Evolutionary conservation across 2,113 vertebrate genomes (phyloP), one percentile per base, ranked within the genome.

Genomic region (Lamprologus lemairii): DNA sequence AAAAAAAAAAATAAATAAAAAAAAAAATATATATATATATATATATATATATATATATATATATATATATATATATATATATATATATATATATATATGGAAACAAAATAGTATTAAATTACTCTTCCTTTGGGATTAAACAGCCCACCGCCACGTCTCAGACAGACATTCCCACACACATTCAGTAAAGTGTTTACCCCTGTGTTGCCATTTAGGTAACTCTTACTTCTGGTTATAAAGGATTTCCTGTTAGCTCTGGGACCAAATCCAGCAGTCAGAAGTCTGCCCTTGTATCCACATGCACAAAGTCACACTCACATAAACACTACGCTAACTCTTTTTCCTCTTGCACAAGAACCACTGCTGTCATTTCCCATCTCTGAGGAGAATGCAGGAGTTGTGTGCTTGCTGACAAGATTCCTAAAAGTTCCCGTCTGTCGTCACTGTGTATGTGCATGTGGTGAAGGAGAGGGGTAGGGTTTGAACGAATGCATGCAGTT

Each of bases 231-330:
- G 80, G 88, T 94, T 85, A 86, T 90, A 75, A 89, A 93, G 86
- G 89, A 93, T 95, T 94, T 95, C 94, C 95, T 93, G 91, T 93
- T 86, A 88, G 80, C 88, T 90, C 81, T 83, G 90, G 94, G 94
- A 88, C 49, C 19, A 63, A 81, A 68, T 94, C 93, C 92, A 94
- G 80, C 86, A 85, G 89, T 94, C 85, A 86, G 80, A 87, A 26
- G 57, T 79, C 35, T 85, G 21, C 51, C 42, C 57, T 80, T 83
- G 31, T 78, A 53, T 40, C 82, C 35, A 35, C 85, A 86, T 33
- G 51, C 58, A 71, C 82, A 82, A 28, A 37, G 45, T 23, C 51
- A 58, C 21, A 65, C 63, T 71, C 78, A 3, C 79, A 83, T 53
- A 78, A 51, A 82, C 80, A 84, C 49, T 28, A 17, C 13, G 55